Base-by-base conservation (phyloP, 2,888 invertebrate species). In the Coelinius sp. region DNA sequence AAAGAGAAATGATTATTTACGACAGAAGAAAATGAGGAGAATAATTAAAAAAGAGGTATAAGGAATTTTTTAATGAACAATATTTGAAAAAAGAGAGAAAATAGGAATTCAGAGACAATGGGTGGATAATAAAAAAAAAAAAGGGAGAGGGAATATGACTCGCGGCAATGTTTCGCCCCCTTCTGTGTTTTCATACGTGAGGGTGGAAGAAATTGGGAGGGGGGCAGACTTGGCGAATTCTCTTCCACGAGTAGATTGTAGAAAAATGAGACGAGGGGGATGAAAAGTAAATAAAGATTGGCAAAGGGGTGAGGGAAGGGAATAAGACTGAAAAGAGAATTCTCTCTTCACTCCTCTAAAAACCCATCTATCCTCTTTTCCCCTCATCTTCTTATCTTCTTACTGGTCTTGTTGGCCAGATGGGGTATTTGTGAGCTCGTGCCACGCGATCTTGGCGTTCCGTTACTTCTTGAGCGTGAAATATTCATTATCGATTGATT, bases 401-500 rank as follows among this genome's bases (percentile, higher is more conserved):
- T 68, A 68, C 63, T 63, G 68, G 49, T 63, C 44, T 63, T 24
- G 41, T 41, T 63, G 46, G 63, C 63, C 63, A 63, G 63, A 63
- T 63, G 63, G n/a, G n/a, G 63, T 41, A 63, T 63, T 63, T 63
- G 63, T 41, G 22, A 63, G 44, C 59, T 59, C 59, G 59, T 59
- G 59, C 63, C 44, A 63, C 24, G 63, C 63, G 41, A 63, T 63
- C 63, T 20, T n/a, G 8, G 12, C 63, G 41, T 41, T 63, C 63
- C 41, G 41, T 63, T 63, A 41, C 41, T 41, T 17, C 31, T 79
- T 80, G 79, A 80, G 79, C 77, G 73, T 71, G 79, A 81, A 79
- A 83, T 84, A 83, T 81, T 81, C 81, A 84, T 84, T 83, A 83
- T 83, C 81, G 81, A 81, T 79, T 81, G 79, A 81, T 81, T 81